A percentile compares a stretch with the other conserved stretches of the same genome.
These are phyloP conservation scores for Nysson spinosus DNA, from an alignment of 2,888 invertebrate genomes.

Conservation along the genomic window DNA sequence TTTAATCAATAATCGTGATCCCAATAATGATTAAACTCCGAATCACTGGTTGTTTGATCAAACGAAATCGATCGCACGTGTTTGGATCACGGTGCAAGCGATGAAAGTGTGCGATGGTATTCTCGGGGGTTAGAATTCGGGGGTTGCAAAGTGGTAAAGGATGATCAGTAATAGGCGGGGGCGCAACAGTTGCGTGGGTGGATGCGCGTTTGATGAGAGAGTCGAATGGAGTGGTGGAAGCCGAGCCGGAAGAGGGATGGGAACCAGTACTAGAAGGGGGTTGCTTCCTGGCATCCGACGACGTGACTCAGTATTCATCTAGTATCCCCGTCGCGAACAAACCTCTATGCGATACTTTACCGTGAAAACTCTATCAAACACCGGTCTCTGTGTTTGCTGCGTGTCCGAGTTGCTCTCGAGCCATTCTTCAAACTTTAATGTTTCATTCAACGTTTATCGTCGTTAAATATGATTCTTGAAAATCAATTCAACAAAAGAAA, in stretches of 20 bases:
- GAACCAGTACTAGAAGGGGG: conserved; percentile 54
- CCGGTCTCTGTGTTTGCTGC: background rate
- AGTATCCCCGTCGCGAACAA: conserved; percentile 61
- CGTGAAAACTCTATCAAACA: conserved; percentile 3
- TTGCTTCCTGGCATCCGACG: conserved; percentile 61
- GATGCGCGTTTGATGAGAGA: conserved; percentile 72
- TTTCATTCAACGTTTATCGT: background rate
- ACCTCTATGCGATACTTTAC: conserved; percentile 20
- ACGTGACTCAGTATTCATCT: conserved; percentile 68
- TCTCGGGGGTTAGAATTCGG: conserved; percentile 15
- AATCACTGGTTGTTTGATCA: background rate
- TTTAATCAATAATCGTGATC: too few species aligned
- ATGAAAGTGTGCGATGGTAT: background rate
- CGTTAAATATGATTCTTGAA: too few species aligned
- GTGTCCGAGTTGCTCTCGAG: background rate
- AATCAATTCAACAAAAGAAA: too few species aligned
- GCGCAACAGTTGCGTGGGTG: conserved; percentile 76
- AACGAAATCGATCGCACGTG: conserved; percentile 50
- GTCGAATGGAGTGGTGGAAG: conserved; percentile 47
- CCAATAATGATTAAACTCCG: background rate
- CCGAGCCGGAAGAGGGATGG: conserved; percentile 50
- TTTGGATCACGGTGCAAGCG: conserved; percentile 25
- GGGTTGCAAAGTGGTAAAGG: conserved; percentile 49
- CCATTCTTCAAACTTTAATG: background rate
- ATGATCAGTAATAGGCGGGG: conserved; percentile 63